Evolutionary conservation across 2,113 vertebrate species (phyloP).

Genomic region (Prietella phreatophila): DNA sequence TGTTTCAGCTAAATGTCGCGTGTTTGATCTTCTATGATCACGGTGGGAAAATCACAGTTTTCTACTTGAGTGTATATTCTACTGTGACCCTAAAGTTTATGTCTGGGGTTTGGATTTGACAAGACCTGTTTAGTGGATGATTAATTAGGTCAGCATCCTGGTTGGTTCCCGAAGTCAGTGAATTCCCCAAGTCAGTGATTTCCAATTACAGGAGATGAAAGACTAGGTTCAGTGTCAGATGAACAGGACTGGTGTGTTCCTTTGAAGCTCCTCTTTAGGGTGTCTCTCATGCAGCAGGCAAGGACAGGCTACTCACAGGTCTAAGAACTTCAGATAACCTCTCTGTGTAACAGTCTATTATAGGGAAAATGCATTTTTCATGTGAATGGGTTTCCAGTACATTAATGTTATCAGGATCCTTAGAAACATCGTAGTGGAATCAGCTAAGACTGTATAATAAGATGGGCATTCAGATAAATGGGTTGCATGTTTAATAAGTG

Average conservation of each 20-base stretch:
- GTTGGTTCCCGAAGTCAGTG: not conserved
- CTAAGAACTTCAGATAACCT: conserved; percentile 7
- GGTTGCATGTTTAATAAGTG: not conserved
- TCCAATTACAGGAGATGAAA: conserved; percentile 24
- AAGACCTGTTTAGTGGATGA: conserved; percentile 14
- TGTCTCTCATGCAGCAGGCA: not conserved
- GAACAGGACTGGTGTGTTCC: conserved; percentile 10
- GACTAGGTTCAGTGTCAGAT: not conserved
- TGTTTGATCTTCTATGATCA: not conserved
- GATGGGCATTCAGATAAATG: not conserved
- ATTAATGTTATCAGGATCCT: not conserved
- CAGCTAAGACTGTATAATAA: not conserved
- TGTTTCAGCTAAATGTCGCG: not conserved
- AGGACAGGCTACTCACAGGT: not conserved
- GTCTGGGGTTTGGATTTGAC: not conserved
- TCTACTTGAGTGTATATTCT: conserved; percentile 1
- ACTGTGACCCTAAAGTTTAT: conserved; percentile 10
- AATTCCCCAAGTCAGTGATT: not conserved
- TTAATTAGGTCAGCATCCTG: conserved; percentile 12
- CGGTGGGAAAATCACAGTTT: not conserved
- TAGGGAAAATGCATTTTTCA: not conserved
- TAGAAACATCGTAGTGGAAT: not conserved
- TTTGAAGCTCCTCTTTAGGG: conserved; percentile 16
- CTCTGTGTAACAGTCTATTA: not conserved
- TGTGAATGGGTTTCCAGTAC: not conserved